Evolutionary conservation across 2,113 vertebrate genomes (phyloP).

Genomic region (Emydocephalus ijimae): DNA sequence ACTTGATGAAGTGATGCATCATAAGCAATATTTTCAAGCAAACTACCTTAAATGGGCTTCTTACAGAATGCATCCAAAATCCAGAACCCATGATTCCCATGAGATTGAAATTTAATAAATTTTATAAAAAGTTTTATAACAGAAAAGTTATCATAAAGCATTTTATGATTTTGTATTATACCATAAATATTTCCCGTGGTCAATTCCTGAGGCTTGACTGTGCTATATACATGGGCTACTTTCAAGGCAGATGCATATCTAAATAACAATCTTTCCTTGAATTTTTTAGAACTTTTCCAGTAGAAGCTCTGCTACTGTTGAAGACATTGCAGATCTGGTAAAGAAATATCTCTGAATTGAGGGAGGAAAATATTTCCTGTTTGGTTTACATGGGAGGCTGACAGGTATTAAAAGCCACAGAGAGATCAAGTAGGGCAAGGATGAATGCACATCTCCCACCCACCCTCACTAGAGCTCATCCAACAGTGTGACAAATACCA

Average conservation of each 20-base stretch:
- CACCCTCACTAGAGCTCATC: background rate
- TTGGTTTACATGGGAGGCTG: background rate
- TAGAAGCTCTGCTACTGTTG: background rate
- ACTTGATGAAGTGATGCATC: background rate
- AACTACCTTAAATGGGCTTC: background rate
- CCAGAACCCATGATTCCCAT: background rate
- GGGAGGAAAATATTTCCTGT: background rate
- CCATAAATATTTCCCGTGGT: background rate
- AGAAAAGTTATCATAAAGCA: background rate
- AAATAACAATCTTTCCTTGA: background rate
- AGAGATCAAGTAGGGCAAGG: background rate
- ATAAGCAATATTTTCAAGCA: background rate
- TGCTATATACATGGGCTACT: background rate
- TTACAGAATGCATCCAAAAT: background rate
- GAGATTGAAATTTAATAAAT: background rate
- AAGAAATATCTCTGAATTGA: background rate
- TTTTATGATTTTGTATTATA: background rate
- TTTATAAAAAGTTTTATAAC: background rate
- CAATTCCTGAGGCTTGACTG: background rate
- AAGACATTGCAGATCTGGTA: background rate
- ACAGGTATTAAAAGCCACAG: background rate
- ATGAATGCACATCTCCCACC: background rate
- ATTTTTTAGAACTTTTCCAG: background rate
- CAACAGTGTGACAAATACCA: background rate
- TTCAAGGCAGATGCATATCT: background rate